A percentile compares a stretch with the other conserved stretches of the same genome.
These are phyloP conservation scores for Callinectes sapidus DNA, from an alignment of 2,888 invertebrate species.

Conservation along the genomic window DNA sequence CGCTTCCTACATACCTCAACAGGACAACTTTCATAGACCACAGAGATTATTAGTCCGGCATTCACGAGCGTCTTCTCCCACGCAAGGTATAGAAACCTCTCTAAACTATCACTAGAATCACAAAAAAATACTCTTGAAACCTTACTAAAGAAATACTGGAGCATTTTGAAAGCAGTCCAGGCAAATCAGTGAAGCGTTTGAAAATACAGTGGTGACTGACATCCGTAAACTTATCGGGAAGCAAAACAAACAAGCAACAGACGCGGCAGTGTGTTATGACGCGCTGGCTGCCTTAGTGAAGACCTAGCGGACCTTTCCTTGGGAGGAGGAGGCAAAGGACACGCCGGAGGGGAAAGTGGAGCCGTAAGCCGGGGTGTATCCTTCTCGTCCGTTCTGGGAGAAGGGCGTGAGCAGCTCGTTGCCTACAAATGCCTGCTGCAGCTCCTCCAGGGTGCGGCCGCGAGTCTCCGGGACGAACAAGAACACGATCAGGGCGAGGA, in stretches of 20 bases:
- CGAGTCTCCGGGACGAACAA: slow-evolving; percentile 70
- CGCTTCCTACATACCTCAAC: too few relatives aligned
- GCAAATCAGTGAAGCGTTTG: too few relatives aligned
- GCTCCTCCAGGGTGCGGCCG: slow-evolving; percentile 68
- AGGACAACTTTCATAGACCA: too few relatives aligned
- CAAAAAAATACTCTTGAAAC: too few relatives aligned
- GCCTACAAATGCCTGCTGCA: slow-evolving; percentile 71
- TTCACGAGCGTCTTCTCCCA: too few relatives aligned
- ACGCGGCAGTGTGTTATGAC: neutral
- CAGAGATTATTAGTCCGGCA: too few relatives aligned
- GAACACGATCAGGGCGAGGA: slow-evolving; percentile 64
- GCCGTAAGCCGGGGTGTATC: slow-evolving; percentile 71
- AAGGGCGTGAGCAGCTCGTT: slow-evolving; percentile 48
- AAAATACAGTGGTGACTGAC: neutral
- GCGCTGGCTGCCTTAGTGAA: neutral
- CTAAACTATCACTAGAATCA: too few relatives aligned
- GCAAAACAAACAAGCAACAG: neutral
- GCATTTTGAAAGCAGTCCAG: too few relatives aligned
- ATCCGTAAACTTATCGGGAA: neutral
- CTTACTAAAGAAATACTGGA: too few relatives aligned
- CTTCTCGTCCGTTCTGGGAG: slow-evolving; percentile 61
- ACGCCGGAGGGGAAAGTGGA: slow-evolving; percentile 68
- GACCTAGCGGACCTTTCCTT: slow-evolving; percentile 58
- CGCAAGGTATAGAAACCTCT: too few relatives aligned
- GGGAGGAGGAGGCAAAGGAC: slow-evolving; percentile 63